Evolutionary conservation across 2,797 vertebrate genomes (phyloP), one percentile per base, ranked within the genome.

Genomic region (Pseudochromis fuscus): DNA sequence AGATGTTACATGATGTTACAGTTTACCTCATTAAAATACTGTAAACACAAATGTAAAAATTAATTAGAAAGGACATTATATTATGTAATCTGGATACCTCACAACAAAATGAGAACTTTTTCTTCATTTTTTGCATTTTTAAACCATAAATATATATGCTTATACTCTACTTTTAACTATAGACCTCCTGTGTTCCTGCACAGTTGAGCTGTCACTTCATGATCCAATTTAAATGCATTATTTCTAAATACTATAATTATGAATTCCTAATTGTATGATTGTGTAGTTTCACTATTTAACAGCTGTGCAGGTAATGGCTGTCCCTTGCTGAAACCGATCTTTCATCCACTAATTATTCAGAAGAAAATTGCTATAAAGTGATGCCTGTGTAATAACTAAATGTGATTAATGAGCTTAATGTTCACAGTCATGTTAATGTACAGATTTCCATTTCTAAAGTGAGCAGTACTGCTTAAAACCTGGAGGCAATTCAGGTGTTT

Each of bases 321-420:
- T 42, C 31, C 25, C 49, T 33, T 46, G 30, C 10, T 23, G 42
- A 25, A 27, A 11, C 2, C 37, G 49, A 7, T 56, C 15, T 66
- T 49, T 40, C 56, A 31, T n/a, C 10, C 38, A 3, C 35, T 46
- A 0, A 11, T 44, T 44, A 67, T 30, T 65, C 10, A 38, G n/a
- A 37, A 23, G 48, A 56, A 46, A 67, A 44, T 31, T 5, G 3
- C 37, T 74, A 59, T 27, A 67, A 73, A 76, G 42, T 60, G 59
- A 42, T 11, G 21, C 57, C 56, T 48, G 30, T 18, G 49, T 49
- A 64, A 51, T 16, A 38, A 9, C 7, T 57, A 51, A n/a, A 24
- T 50, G 51, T 65, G 49, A 76, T 70, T 37, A 31, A 78, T 28
- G 40, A 58, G 37, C n/a, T 48, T 18, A 42, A 76, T 18, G 21